Base-by-base conservation (phyloP, 2,113 vertebrate species). In the Pteruthius melanotis region DNA sequence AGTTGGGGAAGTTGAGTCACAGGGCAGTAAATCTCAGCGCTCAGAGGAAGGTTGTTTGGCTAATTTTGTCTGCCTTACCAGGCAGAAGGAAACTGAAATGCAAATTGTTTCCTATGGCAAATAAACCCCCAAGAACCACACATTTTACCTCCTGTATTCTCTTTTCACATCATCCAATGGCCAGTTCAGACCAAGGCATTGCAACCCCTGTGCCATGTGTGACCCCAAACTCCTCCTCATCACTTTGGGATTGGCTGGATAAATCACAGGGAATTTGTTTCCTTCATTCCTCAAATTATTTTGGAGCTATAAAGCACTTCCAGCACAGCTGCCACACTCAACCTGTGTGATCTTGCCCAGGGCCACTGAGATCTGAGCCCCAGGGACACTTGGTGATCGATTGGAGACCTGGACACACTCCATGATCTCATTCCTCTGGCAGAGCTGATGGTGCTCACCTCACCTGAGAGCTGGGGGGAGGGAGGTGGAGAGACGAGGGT, bases 211-310 rank as follows among this genome's bases (percentile, higher is more conserved):
- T 1, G 1, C 77, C 65, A 33, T 2, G 50, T 69, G 66, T 2
- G 4, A 60, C 83, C 76, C 87, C 63, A 39, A 20, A 56, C 53
- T 90, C 72, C 78, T 91, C 92, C 87, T 91, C 87, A 50, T 42
- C 20, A 2, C 82, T n/a, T 3, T 30, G 42, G 78, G 75, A 57
- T 37, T 13, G 2, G 50, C 42, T 30, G 7, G 30, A 54, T 52
- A 77, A 83, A 80, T 66, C 79, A 79, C 47, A 60, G 13, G 64
- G 82, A 89, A 90, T 86, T 93, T 54, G 59, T 68, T 90, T 83
- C 80, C 94, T 94, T 80, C 90, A 80, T 93, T 88, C 75, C 81
- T 75, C 23, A 1, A 49, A 85, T 92, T 86, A 74, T 87, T 95
- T 93, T 94, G 39, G 2, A 95, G 77, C 40, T 90, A 76, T 56